Base-by-base conservation (phyloP, 2,888 invertebrate species). In the Odontocolon sp. region DNA sequence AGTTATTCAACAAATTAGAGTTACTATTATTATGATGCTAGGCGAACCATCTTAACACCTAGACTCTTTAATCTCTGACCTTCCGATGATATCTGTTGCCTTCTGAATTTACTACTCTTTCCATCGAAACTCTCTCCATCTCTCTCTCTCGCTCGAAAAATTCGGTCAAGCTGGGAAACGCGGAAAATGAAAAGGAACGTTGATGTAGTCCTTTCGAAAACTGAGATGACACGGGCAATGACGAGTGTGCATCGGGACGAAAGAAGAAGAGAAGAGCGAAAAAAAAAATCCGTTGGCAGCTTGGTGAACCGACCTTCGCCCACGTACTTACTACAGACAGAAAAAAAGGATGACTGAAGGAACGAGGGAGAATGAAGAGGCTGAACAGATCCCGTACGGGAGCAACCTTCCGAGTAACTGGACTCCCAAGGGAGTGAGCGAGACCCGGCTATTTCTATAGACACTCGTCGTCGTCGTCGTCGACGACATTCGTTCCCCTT, bases 371-470 rank as follows among this genome's bases (percentile, higher is more conserved):
- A 72, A 73, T 63, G 63, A 72, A 57, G 68, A 73, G 61, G 61
- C 54, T 61, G 54, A 68, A 50, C 61, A 45, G 56, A 68, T 54
- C 56, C 61, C 38, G n/a, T n/a, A n/a, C n/a, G 63, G 72, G 54
- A 52, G 73, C 63, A 38, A 73, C 67, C 74, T 70, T 73, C 52
- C 72, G 80, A 82, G 74, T 74, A 79, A 81, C 79, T 76, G 31
- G 61, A 77, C 68, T 73, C 73, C 69, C 73, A 47, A 57, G 81
- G 67, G 82, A 74, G 81, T 61, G 81, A 86, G 81, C 72, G 82
- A 84, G 86, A 87, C 78, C 77, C 73, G 76, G 50, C 66, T 83
- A 85, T 87, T 87, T 88, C 88, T 88, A 88, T 87, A 85, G 87
- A 83, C 83, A 87, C 87, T 88, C 87, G 85, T 86, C 85, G 85